Base-by-base conservation (phyloP, 2,888 invertebrate genomes). In the Epinotia demarniana region DNA sequence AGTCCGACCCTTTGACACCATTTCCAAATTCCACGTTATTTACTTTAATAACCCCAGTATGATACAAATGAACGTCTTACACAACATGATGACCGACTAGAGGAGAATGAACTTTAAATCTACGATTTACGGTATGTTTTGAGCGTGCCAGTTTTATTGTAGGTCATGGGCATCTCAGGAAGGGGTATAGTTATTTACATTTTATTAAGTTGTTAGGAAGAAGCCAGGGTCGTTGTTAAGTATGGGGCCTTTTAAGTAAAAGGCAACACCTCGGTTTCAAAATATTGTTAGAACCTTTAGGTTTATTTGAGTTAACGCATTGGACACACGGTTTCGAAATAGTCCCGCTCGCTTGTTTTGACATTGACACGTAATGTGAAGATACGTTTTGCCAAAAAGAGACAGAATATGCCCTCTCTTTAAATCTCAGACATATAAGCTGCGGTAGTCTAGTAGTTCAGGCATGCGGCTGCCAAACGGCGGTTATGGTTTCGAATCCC, bases 161-260 rank as follows among this genome's bases (percentile, higher is more conserved):
- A 43, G 67, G 68, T 60, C 68, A 68, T 23, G 61, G 23, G 19
- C 64, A 39, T 43, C 39, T 53, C 49, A 33, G 27, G 18, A 68
- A 49, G 68, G 73, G 57, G 73, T 43, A 43, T 43, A 68, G 73
- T 62, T 73, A 73, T 67, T 73, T 68, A 73, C 73, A 73, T 73
- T 73, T 68, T 68, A 73, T 73, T 68, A 73, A 73, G 73, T 68
- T 73, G 67, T 73, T 73, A 61, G 67, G 9, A 39, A 39, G 39
- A 61, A 43, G 49, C 49, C 46, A 46, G 66, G 66, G 63, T 33
- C 72, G 57, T 23, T 23, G 16, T 68, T 43, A 69, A 60, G n/a
- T 60, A 27, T 58, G 23, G 43, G 18, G 3, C 19, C 11, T 69
- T 58, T 69, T 12, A 46, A 46, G 58, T 46, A 46, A 69, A 69